Base-by-base conservation (phyloP, 2,113 vertebrate genomes). In the Eptesicus fuscus region DNA sequence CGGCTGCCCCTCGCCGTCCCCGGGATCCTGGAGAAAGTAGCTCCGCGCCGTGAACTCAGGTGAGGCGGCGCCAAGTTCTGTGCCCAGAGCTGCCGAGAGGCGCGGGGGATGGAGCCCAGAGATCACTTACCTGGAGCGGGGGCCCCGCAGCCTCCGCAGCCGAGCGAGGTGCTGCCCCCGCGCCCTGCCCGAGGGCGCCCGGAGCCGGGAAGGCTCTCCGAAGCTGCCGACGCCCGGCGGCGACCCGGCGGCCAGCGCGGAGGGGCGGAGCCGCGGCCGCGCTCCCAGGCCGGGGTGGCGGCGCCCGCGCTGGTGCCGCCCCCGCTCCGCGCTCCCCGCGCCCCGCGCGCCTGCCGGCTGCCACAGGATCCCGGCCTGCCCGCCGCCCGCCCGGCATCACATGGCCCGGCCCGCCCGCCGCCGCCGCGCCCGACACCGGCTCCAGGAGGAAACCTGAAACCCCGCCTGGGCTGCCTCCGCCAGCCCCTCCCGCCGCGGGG, bases 401-500 rank as follows among this genome's bases (percentile, higher is more conserved):
- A 96, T 80, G 97, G 97, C 93, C 23, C 1, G 88, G 88, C 95
- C 91, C 28, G 94, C 87, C 94, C 70, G 91, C 86, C 65, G 49
- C 87, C 67, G 49, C 77, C 88, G 74, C 90, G 90, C 95, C 86
- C 87, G 70, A 69, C 95, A 73, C 84, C 61, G 18, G 94, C 92
- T 95, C 92, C 90, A 6, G 91, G 53, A 86, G 88, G 97, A 97
- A 97, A 96, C 96, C 96, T 89, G 97, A 97, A 86, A 94, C 96
- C 95, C 51, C 25, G 22, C 16, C 56, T 28, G 95, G n/a, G 47
- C 83, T 13, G 40, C 16, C 95, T n/a, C 78, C 71, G n/a, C 86
- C 49, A 23, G 51, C 92, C 83, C 94, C 94, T 65, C 89, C 92
- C 61, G 56, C 59, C 30, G 70, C 77, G 11, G 56, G 93, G 84